Evolutionary conservation across 1,140 invertebrate species (phyloP).

Genomic region (Procambarus clarkii): DNA sequence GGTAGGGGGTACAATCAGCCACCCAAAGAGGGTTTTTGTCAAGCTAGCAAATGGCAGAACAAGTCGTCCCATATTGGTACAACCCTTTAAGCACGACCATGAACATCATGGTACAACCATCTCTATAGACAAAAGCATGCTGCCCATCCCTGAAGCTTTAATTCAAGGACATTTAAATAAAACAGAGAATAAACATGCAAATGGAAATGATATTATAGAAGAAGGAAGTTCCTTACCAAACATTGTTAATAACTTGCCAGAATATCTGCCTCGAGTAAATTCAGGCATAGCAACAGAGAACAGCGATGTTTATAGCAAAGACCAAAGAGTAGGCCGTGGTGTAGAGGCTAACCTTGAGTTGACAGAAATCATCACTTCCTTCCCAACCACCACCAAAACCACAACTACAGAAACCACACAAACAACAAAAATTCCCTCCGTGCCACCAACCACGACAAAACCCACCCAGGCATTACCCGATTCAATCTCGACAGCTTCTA

Average conservation of each 20-base stretch:
- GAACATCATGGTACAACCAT: not conserved
- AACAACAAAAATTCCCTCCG: not conserved
- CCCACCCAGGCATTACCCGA: not conserved
- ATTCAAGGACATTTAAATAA: not conserved
- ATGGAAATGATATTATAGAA: not conserved
- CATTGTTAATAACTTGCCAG: not conserved
- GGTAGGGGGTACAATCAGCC: not conserved
- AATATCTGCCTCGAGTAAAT: not conserved
- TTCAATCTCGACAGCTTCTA: not conserved
- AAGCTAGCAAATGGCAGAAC: constrained; percentile 32
- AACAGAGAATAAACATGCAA: not conserved
- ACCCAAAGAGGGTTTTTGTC: not conserved
- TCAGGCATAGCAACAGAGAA: not conserved
- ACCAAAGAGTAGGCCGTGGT: not conserved
- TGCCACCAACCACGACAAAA: not conserved
- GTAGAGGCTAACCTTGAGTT: not conserved
- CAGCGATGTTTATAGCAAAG: not conserved
- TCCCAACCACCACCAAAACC: not conserved
- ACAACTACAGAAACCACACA: not conserved
- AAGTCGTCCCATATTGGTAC: constrained; percentile 26
- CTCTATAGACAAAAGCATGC: not conserved
- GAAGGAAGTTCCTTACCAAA: not conserved
- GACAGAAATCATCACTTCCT: not conserved
- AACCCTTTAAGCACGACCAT: constrained; percentile 26
- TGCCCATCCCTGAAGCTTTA: not conserved